phyloP scores from a whole-genome alignment of 2,888 invertebrate genomes.

The Gandaritis pyraliata region DNA sequence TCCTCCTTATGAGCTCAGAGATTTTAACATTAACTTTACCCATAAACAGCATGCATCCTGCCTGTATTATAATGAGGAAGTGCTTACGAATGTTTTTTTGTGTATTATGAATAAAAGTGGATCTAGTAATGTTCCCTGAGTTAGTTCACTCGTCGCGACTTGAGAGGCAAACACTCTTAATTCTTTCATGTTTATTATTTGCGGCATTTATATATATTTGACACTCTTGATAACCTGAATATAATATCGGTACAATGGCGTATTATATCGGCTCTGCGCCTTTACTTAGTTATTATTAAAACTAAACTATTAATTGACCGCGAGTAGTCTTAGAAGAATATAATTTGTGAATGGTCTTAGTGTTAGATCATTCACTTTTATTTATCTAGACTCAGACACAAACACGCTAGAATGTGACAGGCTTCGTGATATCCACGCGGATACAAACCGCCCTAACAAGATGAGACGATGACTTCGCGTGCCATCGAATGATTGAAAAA shows the following conservation, averaged over 20 bases:
- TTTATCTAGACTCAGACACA: neutral
- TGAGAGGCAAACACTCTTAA: too few relatives aligned
- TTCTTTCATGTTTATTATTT: too few relatives aligned
- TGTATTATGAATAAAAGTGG: conserved; percentile 4
- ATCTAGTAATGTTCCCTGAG: conserved; percentile 1
- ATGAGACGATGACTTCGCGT: conserved; percentile 48
- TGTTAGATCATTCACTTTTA: neutral
- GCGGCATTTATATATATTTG: too few relatives aligned
- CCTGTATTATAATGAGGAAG: conserved; percentile 15
- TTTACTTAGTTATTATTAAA: neutral
- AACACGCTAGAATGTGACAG: conserved; percentile 18
- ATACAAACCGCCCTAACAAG: conserved; percentile 38
- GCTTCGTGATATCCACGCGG: conserved; percentile 44
- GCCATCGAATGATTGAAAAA: conserved; percentile 46
- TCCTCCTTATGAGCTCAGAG: conserved; percentile 46
- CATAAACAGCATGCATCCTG: conserved; percentile 51
- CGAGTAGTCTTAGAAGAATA: neutral
- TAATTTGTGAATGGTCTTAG: conserved; percentile 4
- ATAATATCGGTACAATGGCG: too few relatives aligned
- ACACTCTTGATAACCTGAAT: too few relatives aligned
- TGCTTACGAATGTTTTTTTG: conserved; percentile 3
- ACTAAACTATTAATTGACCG: neutral
- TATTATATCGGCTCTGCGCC: too few relatives aligned
- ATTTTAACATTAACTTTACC: conserved; percentile 34
- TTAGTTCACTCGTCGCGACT: neutral